These are phyloP conservation scores for Nezara viridula DNA, from an alignment of 2,888 invertebrate species.

Conservation along the genomic window DNA sequence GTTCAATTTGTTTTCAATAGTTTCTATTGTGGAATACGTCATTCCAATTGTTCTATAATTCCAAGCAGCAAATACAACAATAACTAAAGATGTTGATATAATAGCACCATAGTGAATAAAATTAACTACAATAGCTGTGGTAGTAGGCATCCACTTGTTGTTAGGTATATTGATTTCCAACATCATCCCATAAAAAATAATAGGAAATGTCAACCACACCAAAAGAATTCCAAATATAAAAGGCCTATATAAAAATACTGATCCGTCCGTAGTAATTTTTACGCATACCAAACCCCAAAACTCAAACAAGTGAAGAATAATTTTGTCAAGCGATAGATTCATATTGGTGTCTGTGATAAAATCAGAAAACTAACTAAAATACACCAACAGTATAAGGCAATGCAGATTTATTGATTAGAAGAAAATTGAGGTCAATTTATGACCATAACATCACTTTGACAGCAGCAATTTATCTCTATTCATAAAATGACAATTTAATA, in stretches of 20 bases:
- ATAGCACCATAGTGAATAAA: neutral
- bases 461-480: slow-evolving; percentile 30
- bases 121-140: slow-evolving; percentile 4
- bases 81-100: neutral
- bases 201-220: neutral
- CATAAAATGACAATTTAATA: slow-evolving; percentile 1
- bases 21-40: neutral
- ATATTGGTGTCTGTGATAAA: neutral
- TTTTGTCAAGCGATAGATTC: neutral
- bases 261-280: neutral
- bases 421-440: neutral
- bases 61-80: neutral
- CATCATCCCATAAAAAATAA: neutral
- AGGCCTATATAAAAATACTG: neutral
- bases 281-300: slow-evolving; percentile 9
- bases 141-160: slow-evolving; percentile 11
- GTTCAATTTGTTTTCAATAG: neutral
- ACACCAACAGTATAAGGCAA: neutral
- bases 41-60: slow-evolving; percentile 36
- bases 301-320: neutral
- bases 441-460: neutral
- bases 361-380: neutral
- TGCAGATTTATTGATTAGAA: slow-evolving; percentile 19
- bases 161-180: neutral
- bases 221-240: slow-evolving; percentile 14